phyloP scores from a whole-genome alignment of 2,888 invertebrate genomes.

The Philereme vetulata region DNA sequence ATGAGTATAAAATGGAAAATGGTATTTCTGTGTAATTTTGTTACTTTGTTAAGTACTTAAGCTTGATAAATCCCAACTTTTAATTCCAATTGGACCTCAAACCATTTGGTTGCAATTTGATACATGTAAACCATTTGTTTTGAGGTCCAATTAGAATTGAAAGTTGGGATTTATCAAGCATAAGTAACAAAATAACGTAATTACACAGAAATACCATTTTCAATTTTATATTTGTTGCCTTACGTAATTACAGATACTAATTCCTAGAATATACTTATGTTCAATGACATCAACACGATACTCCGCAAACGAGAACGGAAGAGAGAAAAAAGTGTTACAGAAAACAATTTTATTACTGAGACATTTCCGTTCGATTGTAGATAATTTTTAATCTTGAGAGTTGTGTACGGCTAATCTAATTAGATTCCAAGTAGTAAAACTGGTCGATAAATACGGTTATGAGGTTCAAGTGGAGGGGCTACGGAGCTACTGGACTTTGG shows the following conservation, averaged over 20 bases:
- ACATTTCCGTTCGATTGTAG: constrained; percentile 68
- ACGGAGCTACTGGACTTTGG: constrained; percentile 43
- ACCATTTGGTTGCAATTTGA: too few relatives aligned
- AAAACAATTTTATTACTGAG: constrained; percentile 68
- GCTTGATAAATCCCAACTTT: too few relatives aligned
- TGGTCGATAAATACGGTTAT: constrained; percentile 62
- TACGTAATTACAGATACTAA: constrained; percentile 28
- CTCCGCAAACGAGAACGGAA: constrained; percentile 64
- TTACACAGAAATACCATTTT: too few relatives aligned
- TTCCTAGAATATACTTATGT: constrained; percentile 45
- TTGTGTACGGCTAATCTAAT: constrained; percentile 63
- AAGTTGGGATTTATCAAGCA: too few relatives aligned
- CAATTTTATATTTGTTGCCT: too few relatives aligned
- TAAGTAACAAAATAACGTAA: too few relatives aligned
- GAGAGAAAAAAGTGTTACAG: constrained; percentile 62
- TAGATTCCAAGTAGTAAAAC: constrained; percentile 62
- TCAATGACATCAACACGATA: constrained; percentile 59
- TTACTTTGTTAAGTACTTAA: too few relatives aligned
- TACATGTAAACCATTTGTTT: too few relatives aligned
- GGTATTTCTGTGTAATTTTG: too few relatives aligned
- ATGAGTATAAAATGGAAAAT: too few relatives aligned
- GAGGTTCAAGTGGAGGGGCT: constrained; percentile 45
- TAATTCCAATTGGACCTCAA: too few relatives aligned
- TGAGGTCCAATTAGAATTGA: too few relatives aligned
- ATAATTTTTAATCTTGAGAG: constrained; percentile 65